Evolutionary conservation across 2,888 invertebrate species (phyloP).

Genomic region (Drosophila falleni): DNA sequence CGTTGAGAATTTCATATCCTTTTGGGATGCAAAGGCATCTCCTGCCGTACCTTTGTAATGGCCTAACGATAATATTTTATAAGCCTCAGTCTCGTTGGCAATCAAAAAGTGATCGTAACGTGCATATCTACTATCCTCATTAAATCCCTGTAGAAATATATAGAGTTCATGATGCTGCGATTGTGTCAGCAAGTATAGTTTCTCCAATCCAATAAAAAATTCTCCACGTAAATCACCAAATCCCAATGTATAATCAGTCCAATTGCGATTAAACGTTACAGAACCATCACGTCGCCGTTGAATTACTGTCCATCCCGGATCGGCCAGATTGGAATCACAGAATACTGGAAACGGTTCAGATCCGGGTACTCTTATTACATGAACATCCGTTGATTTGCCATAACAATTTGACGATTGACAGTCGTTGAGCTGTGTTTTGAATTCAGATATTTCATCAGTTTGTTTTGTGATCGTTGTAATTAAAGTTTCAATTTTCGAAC

Average conservation of each 20-base stretch:
- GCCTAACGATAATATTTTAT: slow-evolving; percentile 88
- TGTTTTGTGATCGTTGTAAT: slow-evolving; percentile 3
- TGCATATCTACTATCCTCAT: slow-evolving; percentile 87
- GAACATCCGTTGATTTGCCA: slow-evolving; percentile 27
- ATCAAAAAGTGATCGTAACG: slow-evolving; percentile 88
- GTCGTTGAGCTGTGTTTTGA: slow-evolving; percentile 7
- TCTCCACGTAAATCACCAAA: slow-evolving; percentile 90
- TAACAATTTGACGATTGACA: slow-evolving; percentile 29
- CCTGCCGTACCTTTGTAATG: slow-evolving; percentile 88
- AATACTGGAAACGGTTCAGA: slow-evolving; percentile 87
- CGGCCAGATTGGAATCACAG: slow-evolving; percentile 85
- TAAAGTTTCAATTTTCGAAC: not conserved
- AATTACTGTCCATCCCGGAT: slow-evolving; percentile 89
- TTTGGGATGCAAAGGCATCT: slow-evolving; percentile 89
- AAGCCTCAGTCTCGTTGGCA: slow-evolving; percentile 88
- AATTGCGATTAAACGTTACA: slow-evolving; percentile 88
- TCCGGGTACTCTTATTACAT: slow-evolving; percentile 29
- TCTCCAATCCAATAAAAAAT: slow-evolving; percentile 90
- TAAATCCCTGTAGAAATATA: slow-evolving; percentile 88
- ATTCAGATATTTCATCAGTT: not conserved
- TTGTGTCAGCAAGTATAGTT: slow-evolving; percentile 86
- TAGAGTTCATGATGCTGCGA: slow-evolving; percentile 86
- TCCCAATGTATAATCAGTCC: slow-evolving; percentile 89
- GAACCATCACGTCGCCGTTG: slow-evolving; percentile 89
- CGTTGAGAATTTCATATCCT: slow-evolving; percentile 89